These are phyloP conservation scores for Gadopsis marmoratus DNA, from an alignment of 2,797 vertebrate species.

Conservation along the genomic window DNA sequence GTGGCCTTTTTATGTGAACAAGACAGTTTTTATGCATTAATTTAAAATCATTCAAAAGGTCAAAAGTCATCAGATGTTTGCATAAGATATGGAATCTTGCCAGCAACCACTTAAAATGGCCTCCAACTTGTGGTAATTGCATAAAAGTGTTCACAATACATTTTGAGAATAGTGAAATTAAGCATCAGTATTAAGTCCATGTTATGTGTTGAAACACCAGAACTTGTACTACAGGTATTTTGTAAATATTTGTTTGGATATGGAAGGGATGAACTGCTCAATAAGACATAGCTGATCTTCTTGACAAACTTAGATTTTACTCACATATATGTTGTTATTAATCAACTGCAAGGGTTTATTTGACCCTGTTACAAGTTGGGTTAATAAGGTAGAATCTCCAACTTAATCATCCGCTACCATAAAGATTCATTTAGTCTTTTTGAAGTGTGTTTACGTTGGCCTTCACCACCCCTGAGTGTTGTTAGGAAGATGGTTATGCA, in stretches of 20 bases:
- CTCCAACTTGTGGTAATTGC: background rate
- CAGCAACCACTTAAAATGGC: background rate
- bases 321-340: background rate
- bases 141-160: background rate
- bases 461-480: conserved; percentile 5
- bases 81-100: background rate
- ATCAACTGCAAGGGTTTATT: background rate
- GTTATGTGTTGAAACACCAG: background rate
- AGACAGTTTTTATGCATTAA: conserved; percentile 3
- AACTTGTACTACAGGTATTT: background rate
- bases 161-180: background rate
- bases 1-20: conserved; percentile 6
- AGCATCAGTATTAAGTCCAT: background rate
- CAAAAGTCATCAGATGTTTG: background rate
- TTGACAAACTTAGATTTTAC: no score
- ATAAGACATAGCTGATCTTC: background rate
- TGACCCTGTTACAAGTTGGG: no score
- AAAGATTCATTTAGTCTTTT: conserved; percentile 7
- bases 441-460: conserved; percentile 32
- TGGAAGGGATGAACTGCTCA: background rate
- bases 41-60: background rate
- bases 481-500: conserved; percentile 8
- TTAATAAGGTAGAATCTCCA: no score
- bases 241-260: background rate
- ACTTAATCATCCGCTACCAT: background rate